These are phyloP conservation scores for Crocuta crocuta DNA, from an alignment of 2,113 vertebrate genomes.

Conservation along the genomic window DNA sequence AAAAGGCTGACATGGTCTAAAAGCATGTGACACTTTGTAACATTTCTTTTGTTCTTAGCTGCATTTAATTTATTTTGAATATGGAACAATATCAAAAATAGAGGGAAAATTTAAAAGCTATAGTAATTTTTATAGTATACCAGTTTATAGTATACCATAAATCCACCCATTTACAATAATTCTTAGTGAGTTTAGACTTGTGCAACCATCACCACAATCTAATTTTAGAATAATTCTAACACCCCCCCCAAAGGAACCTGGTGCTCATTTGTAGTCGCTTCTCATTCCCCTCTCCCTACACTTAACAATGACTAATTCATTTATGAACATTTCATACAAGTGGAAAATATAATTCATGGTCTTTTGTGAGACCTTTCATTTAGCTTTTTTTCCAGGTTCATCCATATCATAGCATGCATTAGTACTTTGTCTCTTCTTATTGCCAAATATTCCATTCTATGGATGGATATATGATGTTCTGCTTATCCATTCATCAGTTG, in stretches of 20 bases:
- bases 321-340: neutral
- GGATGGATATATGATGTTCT: neutral
- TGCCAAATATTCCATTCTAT: neutral
- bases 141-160: neutral
- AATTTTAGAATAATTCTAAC: neutral
- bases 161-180: neutral
- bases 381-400: neutral
- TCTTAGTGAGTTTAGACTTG: neutral
- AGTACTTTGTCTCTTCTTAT: neutral
- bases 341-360: neutral
- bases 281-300: neutral
- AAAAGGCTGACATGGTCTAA: neutral
- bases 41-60: slow-evolving; percentile 31
- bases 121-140: neutral
- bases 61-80: slow-evolving; percentile 21
- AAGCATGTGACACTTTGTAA: neutral
- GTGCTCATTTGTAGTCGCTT: neutral
- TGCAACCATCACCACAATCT: neutral
- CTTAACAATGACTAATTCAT: neutral
- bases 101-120: neutral
- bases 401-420: neutral
- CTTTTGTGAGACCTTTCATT: neutral
- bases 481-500: neutral
- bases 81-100: neutral
- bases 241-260: neutral